Evolutionary conservation across 1,140 invertebrate genomes (phyloP).

Genomic region (Ctenoplectra terminalis): DNA sequence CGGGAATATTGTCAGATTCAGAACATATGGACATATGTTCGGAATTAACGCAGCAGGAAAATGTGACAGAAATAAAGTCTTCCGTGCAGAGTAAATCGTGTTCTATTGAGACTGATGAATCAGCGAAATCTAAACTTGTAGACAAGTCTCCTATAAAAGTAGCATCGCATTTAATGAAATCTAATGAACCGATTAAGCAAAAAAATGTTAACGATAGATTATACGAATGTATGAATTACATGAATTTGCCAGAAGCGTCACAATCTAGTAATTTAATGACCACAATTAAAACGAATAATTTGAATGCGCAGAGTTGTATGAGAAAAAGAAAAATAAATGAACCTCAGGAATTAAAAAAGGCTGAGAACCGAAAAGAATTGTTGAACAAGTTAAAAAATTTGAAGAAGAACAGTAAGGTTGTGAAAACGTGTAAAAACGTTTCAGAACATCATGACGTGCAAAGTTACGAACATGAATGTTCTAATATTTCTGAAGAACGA

Average conservation of each 20-base stretch:
- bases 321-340: background rate
- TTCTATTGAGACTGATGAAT: background rate
- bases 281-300: background rate
- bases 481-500: background rate
- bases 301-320: background rate
- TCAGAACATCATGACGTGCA: background rate
- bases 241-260: background rate
- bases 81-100: background rate
- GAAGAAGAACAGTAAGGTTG: background rate
- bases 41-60: background rate
- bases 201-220: background rate
- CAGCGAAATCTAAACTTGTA: too few species aligned
- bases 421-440: background rate
- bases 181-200: too few species aligned
- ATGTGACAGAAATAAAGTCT: background rate
- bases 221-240: background rate
- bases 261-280: background rate
- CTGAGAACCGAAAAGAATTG: background rate
- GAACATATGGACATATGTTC: background rate
- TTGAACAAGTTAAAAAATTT: slow-evolving; percentile 44
- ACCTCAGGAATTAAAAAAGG: background rate
- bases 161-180: too few species aligned
- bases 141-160: background rate
- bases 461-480: background rate
- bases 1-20: slow-evolving; percentile 34